These are phyloP conservation scores for Elachura formosa DNA, from an alignment of 2,113 vertebrate genomes.

Conservation along the genomic window DNA sequence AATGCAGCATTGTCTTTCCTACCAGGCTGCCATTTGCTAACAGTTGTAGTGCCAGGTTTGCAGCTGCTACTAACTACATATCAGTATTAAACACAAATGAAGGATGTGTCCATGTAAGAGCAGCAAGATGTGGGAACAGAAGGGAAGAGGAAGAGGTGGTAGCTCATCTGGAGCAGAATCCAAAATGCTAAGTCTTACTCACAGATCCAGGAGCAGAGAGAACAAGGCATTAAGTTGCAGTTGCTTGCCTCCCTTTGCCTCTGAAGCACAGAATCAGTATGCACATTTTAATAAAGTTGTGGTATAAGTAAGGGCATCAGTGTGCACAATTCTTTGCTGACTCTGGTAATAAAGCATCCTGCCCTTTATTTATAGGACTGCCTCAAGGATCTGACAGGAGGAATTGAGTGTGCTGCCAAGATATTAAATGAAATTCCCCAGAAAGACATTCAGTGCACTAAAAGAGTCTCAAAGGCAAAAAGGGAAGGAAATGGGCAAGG, in stretches of 20 bases:
- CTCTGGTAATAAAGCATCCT: constrained; percentile 59
- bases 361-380: constrained; percentile 72
- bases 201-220: neutral
- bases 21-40: neutral
- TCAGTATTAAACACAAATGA: neutral
- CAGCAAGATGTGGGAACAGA: neutral
- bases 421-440: constrained; percentile 74
- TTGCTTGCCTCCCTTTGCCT: neutral
- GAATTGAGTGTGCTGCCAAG: constrained; percentile 69
- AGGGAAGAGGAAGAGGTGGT: neutral
- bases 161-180: neutral
- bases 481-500: constrained; percentile 59
- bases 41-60: neutral
- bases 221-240: neutral
- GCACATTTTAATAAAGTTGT: constrained; percentile 7
- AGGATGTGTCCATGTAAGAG: neutral
- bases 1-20: fast-evolving
- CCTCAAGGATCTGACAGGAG: constrained; percentile 69
- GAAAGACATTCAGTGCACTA: constrained; percentile 61
- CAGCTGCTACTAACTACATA: neutral
- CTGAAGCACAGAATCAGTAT: neutral
- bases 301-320: constrained; percentile 40
- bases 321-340: constrained; percentile 53
- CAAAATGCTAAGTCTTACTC: neutral
- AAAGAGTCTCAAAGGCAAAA: constrained; percentile 65